phyloP scores from a whole-genome alignment of 2,113 vertebrate genomes.

The Salvelinus fontinalis region DNA sequence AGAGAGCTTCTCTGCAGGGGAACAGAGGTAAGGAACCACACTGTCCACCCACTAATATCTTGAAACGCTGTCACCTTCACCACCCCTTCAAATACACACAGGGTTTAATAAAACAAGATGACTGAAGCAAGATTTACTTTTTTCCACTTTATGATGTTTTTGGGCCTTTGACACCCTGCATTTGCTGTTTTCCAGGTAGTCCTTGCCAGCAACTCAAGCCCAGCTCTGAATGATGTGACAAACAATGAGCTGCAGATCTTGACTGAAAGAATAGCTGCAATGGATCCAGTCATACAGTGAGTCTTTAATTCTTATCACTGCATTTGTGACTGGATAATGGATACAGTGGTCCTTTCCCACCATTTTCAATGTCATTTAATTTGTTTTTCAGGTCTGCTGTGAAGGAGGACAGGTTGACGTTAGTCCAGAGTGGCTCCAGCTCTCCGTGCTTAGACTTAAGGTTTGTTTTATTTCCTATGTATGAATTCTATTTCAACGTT shows the following conservation, averaged over 20 bases:
- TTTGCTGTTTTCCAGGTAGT: constrained; percentile 78
- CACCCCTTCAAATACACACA: background rate
- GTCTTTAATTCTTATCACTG: constrained; percentile 32
- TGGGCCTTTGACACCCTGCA: background rate
- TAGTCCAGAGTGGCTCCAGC: constrained; percentile 94
- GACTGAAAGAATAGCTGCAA: constrained; percentile 85
- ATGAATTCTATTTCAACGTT: background rate
- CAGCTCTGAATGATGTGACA: constrained; percentile 94
- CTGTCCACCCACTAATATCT: no score
- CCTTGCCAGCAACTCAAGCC: constrained; percentile 93
- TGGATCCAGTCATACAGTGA: constrained; percentile 90
- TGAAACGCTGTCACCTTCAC: background rate
- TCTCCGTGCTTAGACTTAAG: constrained; percentile 95
- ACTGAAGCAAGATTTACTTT: background rate
- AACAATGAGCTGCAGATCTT: constrained; percentile 90
- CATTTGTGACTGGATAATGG: no score
- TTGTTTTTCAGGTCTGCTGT: constrained; percentile 76
- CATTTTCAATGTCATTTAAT: constrained; percentile 2
- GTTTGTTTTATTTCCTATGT: constrained; percentile 63
- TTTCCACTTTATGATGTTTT: background rate
- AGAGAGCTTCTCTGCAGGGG: constrained; percentile 95
- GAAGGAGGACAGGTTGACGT: constrained; percentile 79
- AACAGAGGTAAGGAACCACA: constrained; percentile 84
- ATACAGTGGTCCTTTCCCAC: background rate
- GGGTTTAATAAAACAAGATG: no score